Base-by-base conservation (phyloP, 2,888 invertebrate species). In the Plebejus melissa region DNA sequence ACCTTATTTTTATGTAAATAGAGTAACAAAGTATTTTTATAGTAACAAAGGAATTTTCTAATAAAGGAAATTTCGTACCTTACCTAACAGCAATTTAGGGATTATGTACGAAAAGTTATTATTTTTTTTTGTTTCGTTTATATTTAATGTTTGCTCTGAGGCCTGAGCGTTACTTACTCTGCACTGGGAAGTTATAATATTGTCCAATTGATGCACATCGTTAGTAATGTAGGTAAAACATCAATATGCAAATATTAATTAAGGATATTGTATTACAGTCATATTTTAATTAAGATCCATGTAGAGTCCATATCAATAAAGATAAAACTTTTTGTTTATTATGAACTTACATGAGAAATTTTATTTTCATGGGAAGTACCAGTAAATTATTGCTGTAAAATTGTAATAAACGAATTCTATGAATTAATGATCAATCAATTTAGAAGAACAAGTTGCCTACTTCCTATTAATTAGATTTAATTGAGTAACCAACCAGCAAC, bases 201-300 rank as follows among this genome's bases (percentile, higher is more conserved):
- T 82, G 81, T 78, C 80, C 82, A 83, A 83, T 83, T 83, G 82
- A 81, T 80, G 77, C 77, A 78, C 79, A 22, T 76, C 79, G 81
- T 82, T 80, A 79, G 81, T 80, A 16, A 81, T 81, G 81, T 80
- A 82, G 81, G 82, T 82, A 81, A 82, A 83, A 22, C 41, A 75
- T 71, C 58, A 75, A 82, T 79, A 80, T 78, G 79, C 80, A 81
- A 81, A 79, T 76, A 81, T 81, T 83, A 81, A 80, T 79, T 65
- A 65, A 32, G 78, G 78, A 78, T 81, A 82, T 81, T 79, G 79
- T 79, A 79, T 81, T 80, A 79, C 80, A 80, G 22, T 36, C 65
- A 32, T 36, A 36, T 32, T 22, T 65, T 65, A 36, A 65, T 65
- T 65, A 32, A 65, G 32, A 32, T 16, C 32, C 13, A 32, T 36